phyloP scores from a whole-genome alignment of 2,888 invertebrate genomes.

The Liposcelis brunnea region DNA sequence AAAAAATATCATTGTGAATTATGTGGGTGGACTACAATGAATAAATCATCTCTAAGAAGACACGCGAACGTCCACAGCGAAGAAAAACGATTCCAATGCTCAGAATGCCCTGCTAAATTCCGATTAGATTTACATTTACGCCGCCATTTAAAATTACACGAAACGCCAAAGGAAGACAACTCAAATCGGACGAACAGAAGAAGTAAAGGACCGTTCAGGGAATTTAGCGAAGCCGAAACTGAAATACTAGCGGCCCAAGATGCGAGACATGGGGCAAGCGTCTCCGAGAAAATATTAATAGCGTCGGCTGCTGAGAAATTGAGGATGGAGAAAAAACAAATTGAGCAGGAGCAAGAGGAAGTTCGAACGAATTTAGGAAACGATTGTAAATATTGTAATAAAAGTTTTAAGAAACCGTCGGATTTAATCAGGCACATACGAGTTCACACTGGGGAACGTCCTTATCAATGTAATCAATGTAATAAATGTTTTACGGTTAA shows the following conservation, averaged over 20 bases:
- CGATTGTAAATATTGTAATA: constrained; percentile 41
- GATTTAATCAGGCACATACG: constrained; percentile 39
- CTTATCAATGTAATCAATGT: constrained; percentile 38
- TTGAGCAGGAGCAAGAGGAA: constrained; percentile 10
- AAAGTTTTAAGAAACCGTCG: constrained; percentile 47
- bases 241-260: constrained; percentile 16
- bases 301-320: constrained; percentile 23
- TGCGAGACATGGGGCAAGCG: constrained; percentile 15
- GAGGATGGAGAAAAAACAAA: constrained; percentile 19
- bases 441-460: constrained; percentile 42
- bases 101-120: no score
- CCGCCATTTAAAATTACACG: no score
- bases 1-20: no score
- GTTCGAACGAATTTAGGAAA: no score
- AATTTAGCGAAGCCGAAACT: constrained; percentile 20
- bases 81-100: no score
- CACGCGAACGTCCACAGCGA: no score
- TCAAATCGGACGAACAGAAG: no score
- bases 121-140: no score
- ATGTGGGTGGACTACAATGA: no score
- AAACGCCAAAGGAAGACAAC: no score
- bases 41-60: no score
- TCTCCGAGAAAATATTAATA: constrained; percentile 24
- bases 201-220: constrained; percentile 17
- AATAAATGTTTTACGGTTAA: constrained; percentile 42